Evolutionary conservation across 2,797 vertebrate genomes (phyloP), one percentile per base, ranked within the genome.

Genomic region (Mormyrops attenuatus): DNA sequence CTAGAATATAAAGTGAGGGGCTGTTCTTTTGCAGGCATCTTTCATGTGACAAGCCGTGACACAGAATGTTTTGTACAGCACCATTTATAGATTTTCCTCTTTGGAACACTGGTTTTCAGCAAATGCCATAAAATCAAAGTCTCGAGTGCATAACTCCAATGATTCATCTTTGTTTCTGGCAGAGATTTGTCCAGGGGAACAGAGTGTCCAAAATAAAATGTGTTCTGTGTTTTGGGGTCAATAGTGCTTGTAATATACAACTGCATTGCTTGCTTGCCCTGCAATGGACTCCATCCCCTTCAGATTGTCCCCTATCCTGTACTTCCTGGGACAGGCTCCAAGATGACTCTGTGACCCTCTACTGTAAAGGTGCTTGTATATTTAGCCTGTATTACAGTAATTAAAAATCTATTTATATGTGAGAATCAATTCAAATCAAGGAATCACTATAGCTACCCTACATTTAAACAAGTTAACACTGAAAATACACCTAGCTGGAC

Each of bases 101-200:
- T 77, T 38, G 73, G 34, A 77, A 17, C 34, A 77, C 34, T 77
- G 73, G 38, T 77, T 77, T 44, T 77, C 34, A 77, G 73, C 38
- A 38, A 77, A 77, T 77, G 34, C 73, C 73, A 77, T 77, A 77
- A 77, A 77, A 77, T 77, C 73, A 44, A 77, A 77, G 63, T 44
- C 73, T 77, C 73, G 2, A 38, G 73, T 77, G 38, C 38, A 41
- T 44, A 77, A 77, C 73, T 44, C 73, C 73, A 77, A 77, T 77
- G 34, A 77, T 77, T 77, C 73, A 77, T 77, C 73, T 77, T 44
- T 69, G 63, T 77, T 77, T 77, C 38, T 77, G 73, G 73, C 73
- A 41, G 73, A 77, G 73, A 44, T 41, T 77, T 77, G 73, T 77
- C 73, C 38, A 38, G 34, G 13, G 34, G 73, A 41, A 6, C 73